Conservation (phyloP, 1,140 invertebrate species). For the Leptopilina boulardi region DNA sequence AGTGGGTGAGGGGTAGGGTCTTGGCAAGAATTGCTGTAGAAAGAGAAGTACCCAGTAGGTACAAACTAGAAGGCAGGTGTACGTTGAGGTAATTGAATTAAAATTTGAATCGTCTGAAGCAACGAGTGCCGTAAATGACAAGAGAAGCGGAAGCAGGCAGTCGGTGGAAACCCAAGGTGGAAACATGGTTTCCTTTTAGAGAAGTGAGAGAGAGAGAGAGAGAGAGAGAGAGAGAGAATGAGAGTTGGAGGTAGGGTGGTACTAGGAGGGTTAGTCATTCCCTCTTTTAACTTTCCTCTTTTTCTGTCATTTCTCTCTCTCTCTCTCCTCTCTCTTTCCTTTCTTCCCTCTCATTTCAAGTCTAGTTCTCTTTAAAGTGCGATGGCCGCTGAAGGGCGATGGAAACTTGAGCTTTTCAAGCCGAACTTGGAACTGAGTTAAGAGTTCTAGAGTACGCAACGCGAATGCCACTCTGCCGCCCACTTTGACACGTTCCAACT, state of each 20-base stretch:
- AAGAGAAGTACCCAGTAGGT: constrained; percentile 5
- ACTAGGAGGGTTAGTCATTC: constrained; percentile 30
- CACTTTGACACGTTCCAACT: constrained; percentile 53
- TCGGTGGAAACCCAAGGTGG: background rate
- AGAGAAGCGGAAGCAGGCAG: constrained; percentile 5
- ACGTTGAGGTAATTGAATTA: constrained; percentile 38
- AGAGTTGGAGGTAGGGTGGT: constrained; percentile 41
- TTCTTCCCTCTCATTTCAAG: constrained; percentile 5
- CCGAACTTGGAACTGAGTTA: constrained; percentile 59
- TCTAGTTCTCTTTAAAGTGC: constrained; percentile 55
- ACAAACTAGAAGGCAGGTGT: background rate
- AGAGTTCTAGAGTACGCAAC: constrained; percentile 56
- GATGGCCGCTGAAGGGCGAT: constrained; percentile 58
- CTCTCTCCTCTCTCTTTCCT: background rate
- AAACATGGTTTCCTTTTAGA: constrained; percentile 38
- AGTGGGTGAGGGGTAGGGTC: background rate
- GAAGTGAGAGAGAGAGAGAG: constrained; percentile 43
- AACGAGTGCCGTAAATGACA: constrained; percentile 36
- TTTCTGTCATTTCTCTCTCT: background rate
- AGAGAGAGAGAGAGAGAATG: constrained; percentile 43
- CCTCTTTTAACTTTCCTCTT: background rate
- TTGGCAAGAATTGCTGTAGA: background rate
- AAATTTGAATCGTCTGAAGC: constrained; percentile 43
- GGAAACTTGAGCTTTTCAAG: constrained; percentile 58
- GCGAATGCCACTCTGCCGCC: constrained; percentile 59